Evolutionary conservation across 2,888 invertebrate genomes (phyloP), one percentile per base, ranked within the genome.

Genomic region (Oxyteleia sp.): DNA sequence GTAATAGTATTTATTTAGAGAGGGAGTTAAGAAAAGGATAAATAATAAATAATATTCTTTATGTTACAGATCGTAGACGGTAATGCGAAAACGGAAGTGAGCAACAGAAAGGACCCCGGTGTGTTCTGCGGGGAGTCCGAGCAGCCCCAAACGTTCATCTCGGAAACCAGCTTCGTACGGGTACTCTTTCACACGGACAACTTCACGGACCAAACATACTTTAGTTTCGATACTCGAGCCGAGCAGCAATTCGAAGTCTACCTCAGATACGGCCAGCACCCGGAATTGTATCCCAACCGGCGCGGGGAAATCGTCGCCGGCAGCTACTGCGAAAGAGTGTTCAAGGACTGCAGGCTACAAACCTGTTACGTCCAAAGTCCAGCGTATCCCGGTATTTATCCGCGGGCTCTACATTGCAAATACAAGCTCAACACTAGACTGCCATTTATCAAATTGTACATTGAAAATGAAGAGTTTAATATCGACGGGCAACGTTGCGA

Each of bases 361-460:
- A 98, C 98, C 3, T 98, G 98, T 94, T 98, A 98, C 93, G 98
- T 98, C 2, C 98, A 98, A 93, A 97, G 97, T 11, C 98, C 98
- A 2, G 98, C 98, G 5, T 98, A 97, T 93, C 98, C 98, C 13
- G 98, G 98, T 43, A 96, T 98, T 16, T 98, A 98, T 93, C 98
- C 98, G 0, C 95, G 98, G 79, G 97, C 98, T 90, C 95, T 98
- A 85, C 97, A 98, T 93, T 98, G 98, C 95, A 96, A 97, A 91
- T 98, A 98, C 93, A 96, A 97, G 90, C 95, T 98, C 64, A 98
- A 98, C 94, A 98, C 98, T 3, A 94, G 97, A 45, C 95, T 97
- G 90, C 97, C 98, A 18, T 98, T 97, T 94, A 98, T 98, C 92
- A 97, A 97, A 94, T 94, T 98, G 88, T 97, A 98, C 94, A 97